phyloP scores from a whole-genome alignment of 2,888 invertebrate species.

The Protophormia terraenovae region DNA sequence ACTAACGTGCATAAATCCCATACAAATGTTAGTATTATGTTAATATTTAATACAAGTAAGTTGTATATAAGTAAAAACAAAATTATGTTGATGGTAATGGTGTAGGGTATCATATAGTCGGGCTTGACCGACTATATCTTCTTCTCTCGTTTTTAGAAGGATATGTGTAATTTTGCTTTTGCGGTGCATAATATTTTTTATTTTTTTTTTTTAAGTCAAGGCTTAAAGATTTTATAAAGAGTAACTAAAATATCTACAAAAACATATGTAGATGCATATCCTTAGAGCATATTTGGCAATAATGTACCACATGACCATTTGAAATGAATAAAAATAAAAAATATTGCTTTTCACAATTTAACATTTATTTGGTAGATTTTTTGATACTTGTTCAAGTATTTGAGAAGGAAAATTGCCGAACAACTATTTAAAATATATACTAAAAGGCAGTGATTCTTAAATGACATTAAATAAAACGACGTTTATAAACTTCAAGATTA shows the following conservation, averaged over 20 bases:
- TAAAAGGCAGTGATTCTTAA: not conserved
- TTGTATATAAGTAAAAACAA: no score
- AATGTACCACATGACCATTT: constrained; percentile 23
- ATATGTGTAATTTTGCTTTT: no score
- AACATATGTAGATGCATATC: no score
- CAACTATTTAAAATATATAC: not conserved
- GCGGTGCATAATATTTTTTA: not conserved
- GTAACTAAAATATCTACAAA: constrained; percentile 2
- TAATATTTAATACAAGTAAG: no score
- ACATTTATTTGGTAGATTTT: not conserved
- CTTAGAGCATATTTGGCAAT: not conserved
- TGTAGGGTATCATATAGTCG: no score
- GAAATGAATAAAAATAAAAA: not conserved
- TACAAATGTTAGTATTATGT: no score
- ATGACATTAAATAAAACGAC: no score
- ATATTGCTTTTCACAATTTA: not conserved
- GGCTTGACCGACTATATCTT: no score
- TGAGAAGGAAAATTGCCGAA: not conserved
- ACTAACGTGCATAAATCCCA: no score
- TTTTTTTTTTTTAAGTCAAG: not conserved
- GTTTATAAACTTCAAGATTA: no score
- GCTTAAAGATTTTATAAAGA: not conserved
- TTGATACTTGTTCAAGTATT: not conserved
- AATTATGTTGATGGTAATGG: no score
- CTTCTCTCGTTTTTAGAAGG: no score